Evolutionary conservation across 2,113 vertebrate genomes (phyloP).

Genomic region (Patagioenas fasciata): DNA sequence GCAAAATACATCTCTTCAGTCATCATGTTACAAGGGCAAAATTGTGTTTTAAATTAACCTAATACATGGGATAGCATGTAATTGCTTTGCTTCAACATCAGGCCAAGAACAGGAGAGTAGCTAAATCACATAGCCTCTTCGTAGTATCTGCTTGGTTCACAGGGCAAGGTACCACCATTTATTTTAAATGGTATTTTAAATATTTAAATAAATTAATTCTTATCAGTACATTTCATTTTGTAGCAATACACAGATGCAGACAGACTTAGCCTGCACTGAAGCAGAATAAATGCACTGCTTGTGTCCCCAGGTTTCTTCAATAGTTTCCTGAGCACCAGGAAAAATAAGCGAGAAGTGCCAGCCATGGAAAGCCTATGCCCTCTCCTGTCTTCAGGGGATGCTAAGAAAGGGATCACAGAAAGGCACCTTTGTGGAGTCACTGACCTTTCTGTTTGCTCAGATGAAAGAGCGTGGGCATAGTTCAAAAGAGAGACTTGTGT

Average conservation of each 20-base stretch:
- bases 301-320: not conserved
- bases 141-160: accelerated
- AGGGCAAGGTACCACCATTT: not conserved
- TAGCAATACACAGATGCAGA: not conserved
- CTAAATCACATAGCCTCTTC: not conserved
- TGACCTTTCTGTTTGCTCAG: not conserved
- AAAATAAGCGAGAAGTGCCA: not conserved
- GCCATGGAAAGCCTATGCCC: not conserved
- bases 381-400: not conserved
- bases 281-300: not conserved
- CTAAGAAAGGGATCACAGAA: not conserved
- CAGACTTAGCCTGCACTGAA: not conserved
- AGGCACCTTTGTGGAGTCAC: not conserved
- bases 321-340: not conserved
- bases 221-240: not conserved
- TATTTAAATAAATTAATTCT: not conserved
- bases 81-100: not conserved
- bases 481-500: not conserved
- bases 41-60: not conserved
- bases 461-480: not conserved
- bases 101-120: not conserved
- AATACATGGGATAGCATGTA: not conserved
- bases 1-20: not conserved
- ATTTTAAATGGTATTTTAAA: not conserved
- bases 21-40: not conserved